phyloP scores from a whole-genome alignment of 2,113 vertebrate genomes.

The Pteruthius melanotis region DNA sequence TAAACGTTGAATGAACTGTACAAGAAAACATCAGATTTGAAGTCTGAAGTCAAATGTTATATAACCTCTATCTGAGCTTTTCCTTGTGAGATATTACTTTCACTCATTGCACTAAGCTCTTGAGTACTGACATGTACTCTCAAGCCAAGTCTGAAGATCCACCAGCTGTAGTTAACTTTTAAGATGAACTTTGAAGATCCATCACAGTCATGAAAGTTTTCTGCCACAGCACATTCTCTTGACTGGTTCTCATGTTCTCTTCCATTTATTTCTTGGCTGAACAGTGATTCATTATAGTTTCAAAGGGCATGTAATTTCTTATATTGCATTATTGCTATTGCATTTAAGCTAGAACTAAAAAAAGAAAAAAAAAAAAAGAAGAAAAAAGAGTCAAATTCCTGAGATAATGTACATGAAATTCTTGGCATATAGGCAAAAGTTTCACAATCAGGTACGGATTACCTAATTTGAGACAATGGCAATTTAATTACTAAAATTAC shows the following conservation, averaged over 20 bases:
- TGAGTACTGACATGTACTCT: not conserved
- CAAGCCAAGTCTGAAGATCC: not conserved
- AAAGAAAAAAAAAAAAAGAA: not conserved
- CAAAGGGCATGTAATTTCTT: not conserved
- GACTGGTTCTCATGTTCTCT: not conserved
- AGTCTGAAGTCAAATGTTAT: not conserved
- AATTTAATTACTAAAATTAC: not conserved
- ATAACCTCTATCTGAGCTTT: not conserved
- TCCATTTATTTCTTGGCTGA: not conserved
- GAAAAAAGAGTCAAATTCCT: not conserved
- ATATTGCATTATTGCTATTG: not conserved
- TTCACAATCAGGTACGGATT: not conserved
- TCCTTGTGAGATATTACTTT: not conserved
- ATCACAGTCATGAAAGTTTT: not conserved
- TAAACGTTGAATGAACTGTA: not conserved
- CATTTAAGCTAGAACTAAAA: not conserved
- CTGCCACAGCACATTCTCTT: not conserved
- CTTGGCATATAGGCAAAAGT: not conserved
- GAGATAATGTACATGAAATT: not conserved
- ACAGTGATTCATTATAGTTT: fast-evolving
- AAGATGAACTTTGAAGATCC: not conserved
- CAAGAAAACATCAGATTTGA: not conserved
- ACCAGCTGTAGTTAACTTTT: not conserved
- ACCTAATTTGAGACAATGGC: not conserved
- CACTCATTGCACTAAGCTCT: not conserved